These are phyloP conservation scores for Leptinotarsa haldemani DNA, from an alignment of 2,888 invertebrate genomes.

Conservation along the genomic window DNA sequence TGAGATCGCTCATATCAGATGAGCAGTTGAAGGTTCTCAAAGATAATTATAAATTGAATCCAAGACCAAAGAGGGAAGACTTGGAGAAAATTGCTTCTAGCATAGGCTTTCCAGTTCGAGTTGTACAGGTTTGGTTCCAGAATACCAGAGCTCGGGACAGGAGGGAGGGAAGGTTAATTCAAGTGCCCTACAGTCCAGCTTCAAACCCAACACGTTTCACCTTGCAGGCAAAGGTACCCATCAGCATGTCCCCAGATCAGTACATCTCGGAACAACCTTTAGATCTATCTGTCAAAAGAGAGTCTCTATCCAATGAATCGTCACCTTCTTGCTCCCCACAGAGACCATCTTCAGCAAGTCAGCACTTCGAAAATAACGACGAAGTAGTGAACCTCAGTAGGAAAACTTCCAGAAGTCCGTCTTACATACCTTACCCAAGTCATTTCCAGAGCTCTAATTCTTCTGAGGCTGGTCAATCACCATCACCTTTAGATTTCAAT, in stretches of 20 bases:
- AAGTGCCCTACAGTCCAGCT: conserved; percentile 65
- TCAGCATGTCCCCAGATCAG: conserved; percentile 42
- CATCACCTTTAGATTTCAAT: conserved; percentile 66
- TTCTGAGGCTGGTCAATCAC: conserved; percentile 62
- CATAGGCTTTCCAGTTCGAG: conserved; percentile 80
- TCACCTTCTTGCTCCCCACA: conserved; percentile 74
- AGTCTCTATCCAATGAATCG: conserved; percentile 69
- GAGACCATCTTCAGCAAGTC: conserved; percentile 72
- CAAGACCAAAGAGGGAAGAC: conserved; percentile 94
- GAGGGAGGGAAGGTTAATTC: conserved; percentile 72
- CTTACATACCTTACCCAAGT: conserved; percentile 59
- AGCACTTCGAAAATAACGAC: conserved; percentile 73
- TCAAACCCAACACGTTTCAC: conserved; percentile 51
- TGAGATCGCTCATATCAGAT: conserved; percentile 93
- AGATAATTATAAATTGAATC: conserved; percentile 89
- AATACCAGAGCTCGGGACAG: conserved; percentile 92
- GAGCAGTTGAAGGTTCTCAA: conserved; percentile 91
- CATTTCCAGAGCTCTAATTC: conserved; percentile 74
- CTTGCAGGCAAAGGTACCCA: conserved; percentile 29
- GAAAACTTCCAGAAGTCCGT: conserved; percentile 74
- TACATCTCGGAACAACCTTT: conserved; percentile 80
- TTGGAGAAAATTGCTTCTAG: conserved; percentile 88
- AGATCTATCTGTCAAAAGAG: conserved; percentile 89
- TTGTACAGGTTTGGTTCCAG: conserved; percentile 96
- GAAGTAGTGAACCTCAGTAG: conserved; percentile 85